A percentile compares a stretch with the other conserved stretches of the same genome.
phyloP scores from a whole-genome alignment of 2,797 vertebrate genomes.

The Buceros bicornis region DNA sequence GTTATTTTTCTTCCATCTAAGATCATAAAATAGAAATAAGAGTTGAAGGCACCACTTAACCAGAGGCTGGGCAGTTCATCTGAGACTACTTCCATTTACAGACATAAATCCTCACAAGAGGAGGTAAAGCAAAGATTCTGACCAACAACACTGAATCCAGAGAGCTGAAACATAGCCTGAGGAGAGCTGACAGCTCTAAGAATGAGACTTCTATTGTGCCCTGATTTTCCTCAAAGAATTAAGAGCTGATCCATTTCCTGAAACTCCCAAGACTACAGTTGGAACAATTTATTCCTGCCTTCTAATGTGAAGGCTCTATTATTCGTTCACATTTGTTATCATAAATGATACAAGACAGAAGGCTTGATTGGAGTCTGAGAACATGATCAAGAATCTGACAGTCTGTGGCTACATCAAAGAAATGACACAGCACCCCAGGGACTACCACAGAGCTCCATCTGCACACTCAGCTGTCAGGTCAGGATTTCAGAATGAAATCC shows the following conservation, averaged over 20 bases:
- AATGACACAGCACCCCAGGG: not conserved
- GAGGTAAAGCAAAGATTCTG: not conserved
- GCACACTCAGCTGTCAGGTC: constrained; percentile 26
- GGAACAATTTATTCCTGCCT: not conserved
- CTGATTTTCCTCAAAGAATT: not conserved
- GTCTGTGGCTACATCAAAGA: constrained; percentile 27
- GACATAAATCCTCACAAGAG: not conserved
- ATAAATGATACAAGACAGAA: constrained; percentile 44
- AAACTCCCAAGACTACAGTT: not conserved
- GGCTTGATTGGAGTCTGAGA: constrained; percentile 43
- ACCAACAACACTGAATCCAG: not conserved
- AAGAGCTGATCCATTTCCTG: not conserved
- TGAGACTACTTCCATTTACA: not conserved
- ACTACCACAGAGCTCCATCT: constrained; percentile 50
- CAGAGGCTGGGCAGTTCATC: not conserved
- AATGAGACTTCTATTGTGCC: not conserved
- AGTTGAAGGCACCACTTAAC: not conserved
- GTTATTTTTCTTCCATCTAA: not conserved
- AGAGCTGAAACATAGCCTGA: not conserved
- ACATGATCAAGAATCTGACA: constrained; percentile 45
- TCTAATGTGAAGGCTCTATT: constrained; percentile 22
- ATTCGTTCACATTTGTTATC: constrained; percentile 21
- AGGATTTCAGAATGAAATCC: not conserved
- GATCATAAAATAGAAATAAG: not conserved
- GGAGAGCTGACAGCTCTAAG: not conserved